These are phyloP conservation scores for Imbricaverruca yamaguchii DNA, from an alignment of 2,888 invertebrate genomes.

Conservation along the genomic window DNA sequence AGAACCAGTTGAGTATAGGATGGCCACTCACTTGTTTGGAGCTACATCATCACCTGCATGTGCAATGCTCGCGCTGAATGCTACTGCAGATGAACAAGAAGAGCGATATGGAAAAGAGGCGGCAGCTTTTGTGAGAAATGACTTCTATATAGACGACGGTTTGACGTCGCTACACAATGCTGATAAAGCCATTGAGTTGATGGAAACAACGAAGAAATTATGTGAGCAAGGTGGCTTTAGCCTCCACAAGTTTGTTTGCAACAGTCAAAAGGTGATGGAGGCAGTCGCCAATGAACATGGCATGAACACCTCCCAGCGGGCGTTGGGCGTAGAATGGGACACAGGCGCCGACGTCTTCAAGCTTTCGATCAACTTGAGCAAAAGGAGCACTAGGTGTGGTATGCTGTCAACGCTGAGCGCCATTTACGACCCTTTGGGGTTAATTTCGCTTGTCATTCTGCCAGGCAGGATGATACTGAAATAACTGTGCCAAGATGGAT, in stretches of 20 bases:
- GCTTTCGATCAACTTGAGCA: background rate
- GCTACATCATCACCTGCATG: background rate
- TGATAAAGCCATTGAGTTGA: background rate
- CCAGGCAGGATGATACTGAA: background rate
- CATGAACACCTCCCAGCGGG: background rate
- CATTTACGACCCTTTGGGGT: background rate
- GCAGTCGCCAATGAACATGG: background rate
- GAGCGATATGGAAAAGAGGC: background rate
- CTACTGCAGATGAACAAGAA: background rate
- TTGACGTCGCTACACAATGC: background rate
- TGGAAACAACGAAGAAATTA: too few relatives aligned
- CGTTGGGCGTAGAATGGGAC: too few relatives aligned
- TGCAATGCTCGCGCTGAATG: background rate
- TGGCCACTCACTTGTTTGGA: background rate
- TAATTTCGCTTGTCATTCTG: background rate
- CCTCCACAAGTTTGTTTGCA: background rate
- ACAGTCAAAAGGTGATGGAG: too few relatives aligned
- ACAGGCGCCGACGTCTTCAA: background rate
- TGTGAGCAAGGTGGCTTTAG: background rate
- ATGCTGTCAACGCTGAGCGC: background rate
- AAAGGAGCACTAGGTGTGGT: background rate
- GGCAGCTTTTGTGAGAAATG: background rate
- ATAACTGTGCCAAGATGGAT: background rate
- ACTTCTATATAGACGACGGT: background rate
- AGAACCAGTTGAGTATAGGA: background rate